Conservation (phyloP, 1,140 invertebrate genomes). For the Diabrotica virgifera region DNA sequence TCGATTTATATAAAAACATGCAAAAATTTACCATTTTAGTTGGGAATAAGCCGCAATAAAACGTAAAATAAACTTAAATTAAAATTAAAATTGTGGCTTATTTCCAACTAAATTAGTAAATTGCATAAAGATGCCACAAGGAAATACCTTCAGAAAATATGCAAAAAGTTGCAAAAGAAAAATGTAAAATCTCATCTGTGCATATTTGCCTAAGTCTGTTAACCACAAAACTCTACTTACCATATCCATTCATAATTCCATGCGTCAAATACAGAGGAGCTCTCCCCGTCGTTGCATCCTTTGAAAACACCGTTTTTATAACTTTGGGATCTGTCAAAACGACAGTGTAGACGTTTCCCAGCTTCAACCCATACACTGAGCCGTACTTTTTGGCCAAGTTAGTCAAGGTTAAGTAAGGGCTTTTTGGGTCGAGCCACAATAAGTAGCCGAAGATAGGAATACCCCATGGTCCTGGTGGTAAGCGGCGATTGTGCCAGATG, state of each 20-base stretch:
- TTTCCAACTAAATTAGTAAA: too few relatives aligned
- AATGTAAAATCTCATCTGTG: too few relatives aligned
- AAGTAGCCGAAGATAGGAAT: constrained; percentile 77
- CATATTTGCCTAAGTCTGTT: too few relatives aligned
- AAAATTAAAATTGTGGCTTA: too few relatives aligned
- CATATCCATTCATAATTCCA: constrained; percentile 81
- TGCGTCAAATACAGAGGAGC: constrained; percentile 80
- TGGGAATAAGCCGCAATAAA: too few relatives aligned
- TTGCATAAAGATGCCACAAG: too few relatives aligned
- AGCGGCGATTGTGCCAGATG: constrained; percentile 41
- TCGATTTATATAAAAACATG: too few relatives aligned
- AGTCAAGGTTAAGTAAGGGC: constrained; percentile 69
- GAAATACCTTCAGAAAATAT: too few relatives aligned
- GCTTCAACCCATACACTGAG: constrained; percentile 63
- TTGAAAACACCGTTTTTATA: constrained; percentile 66
- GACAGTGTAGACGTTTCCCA: constrained; percentile 72
- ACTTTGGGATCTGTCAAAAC: constrained; percentile 70
- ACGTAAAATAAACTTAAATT: too few relatives aligned
- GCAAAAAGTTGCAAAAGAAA: too few relatives aligned
- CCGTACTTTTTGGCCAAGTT: constrained; percentile 65
- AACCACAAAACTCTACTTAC: constrained; percentile 59
- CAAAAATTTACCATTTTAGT: too few relatives aligned
- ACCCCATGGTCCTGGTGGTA: constrained; percentile 75
- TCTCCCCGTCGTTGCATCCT: constrained; percentile 66
- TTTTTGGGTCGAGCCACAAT: constrained; percentile 62